These are phyloP conservation scores for Mycetomoellerius zeteki DNA, from an alignment of 1,140 invertebrate genomes.

Conservation along the genomic window DNA sequence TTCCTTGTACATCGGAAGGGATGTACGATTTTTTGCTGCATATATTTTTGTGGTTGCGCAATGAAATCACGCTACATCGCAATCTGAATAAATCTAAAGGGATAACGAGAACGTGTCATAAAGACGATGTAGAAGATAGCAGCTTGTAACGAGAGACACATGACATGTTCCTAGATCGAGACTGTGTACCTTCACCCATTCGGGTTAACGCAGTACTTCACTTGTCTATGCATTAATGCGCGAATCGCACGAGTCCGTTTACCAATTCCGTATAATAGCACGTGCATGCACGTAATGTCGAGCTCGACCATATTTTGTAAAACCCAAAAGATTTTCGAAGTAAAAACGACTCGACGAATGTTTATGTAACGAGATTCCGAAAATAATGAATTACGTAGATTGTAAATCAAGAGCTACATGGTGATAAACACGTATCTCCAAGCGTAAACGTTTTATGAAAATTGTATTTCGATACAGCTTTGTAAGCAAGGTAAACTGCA, in stretches of 20 bases:
- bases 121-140: conserved; percentile 46
- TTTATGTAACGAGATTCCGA: conserved; percentile 22
- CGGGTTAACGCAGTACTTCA: conserved; percentile 23
- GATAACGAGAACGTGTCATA: conserved; percentile 56
- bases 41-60: conserved; percentile 29
- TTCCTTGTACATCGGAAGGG: neutral
- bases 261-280: conserved; percentile 80
- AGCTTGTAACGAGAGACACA: conserved; percentile 65
- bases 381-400: conserved; percentile 37
- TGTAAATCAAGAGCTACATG: neutral
- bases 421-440: conserved; percentile 9
- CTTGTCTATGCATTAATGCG: conserved; percentile 79
- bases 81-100: conserved; percentile 61
- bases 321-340: conserved; percentile 25
- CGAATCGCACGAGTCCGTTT: conserved; percentile 79
- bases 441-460: neutral
- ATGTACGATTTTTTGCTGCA: conserved; percentile 7
- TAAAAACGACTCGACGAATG: neutral
- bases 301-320: neutral
- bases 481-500: neutral
- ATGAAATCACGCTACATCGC: conserved; percentile 52
- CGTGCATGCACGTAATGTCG: conserved; percentile 69
- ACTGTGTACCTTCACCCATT: conserved; percentile 57
- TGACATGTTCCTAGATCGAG: conserved; percentile 68
- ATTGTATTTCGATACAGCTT: neutral